phyloP scores from a whole-genome alignment of 2,888 invertebrate genomes.

The Callosobruchus maculatus region DNA sequence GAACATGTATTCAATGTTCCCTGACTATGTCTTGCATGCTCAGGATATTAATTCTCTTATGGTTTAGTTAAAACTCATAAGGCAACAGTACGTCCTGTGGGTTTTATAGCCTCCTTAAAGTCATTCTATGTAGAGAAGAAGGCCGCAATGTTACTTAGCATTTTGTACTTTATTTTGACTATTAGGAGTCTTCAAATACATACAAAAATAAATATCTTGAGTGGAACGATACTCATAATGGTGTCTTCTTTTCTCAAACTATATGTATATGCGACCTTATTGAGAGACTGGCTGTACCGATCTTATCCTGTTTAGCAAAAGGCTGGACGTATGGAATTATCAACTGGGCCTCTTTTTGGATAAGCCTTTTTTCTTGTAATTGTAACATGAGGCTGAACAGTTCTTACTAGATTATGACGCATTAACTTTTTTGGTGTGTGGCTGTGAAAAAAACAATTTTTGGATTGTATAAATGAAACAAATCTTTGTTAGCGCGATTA shows the following conservation, averaged over 20 bases:
- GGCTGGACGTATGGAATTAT: background rate
- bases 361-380: conserved; percentile 11
- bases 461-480: conserved; percentile 39
- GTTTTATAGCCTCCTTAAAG: too few relatives aligned
- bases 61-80: too few relatives aligned
- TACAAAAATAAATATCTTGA: too few relatives aligned
- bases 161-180: too few relatives aligned
- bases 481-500: background rate
- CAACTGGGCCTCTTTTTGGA: background rate
- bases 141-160: too few relatives aligned
- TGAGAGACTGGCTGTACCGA: background rate
- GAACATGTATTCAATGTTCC: too few relatives aligned
- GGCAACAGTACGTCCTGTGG: too few relatives aligned
- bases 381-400: conserved; percentile 40
- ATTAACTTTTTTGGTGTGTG: conserved; percentile 43
- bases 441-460: conserved; percentile 43
- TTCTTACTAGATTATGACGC: conserved; percentile 36
- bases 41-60: too few relatives aligned
- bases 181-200: too few relatives aligned
- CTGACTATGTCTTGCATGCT: too few relatives aligned
- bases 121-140: too few relatives aligned
- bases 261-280: background rate
- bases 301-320: background rate
- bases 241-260: background rate
- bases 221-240: too few relatives aligned